Percentiles rank a stretch among this genome's conserved stretches.
phyloP scores from a whole-genome alignment of 2,797 vertebrate species.

The Gymnocypris eckloni region DNA sequence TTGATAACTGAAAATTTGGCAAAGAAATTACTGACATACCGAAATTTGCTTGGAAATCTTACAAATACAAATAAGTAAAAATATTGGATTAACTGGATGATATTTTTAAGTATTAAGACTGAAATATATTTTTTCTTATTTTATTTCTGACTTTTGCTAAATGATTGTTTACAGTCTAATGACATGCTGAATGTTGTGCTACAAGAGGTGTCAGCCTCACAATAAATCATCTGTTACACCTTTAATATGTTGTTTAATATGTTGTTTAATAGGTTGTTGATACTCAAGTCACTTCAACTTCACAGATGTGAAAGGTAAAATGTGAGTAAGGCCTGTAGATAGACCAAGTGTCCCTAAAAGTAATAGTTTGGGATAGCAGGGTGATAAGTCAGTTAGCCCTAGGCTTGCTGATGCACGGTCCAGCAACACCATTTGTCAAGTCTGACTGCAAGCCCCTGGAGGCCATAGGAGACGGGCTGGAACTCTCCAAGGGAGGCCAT shows the following conservation, averaged over 20 bases:
- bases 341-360: slow-evolving; percentile 68
- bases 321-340: slow-evolving; percentile 61
- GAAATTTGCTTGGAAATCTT: background rate
- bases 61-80: background rate
- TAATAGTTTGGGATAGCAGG: slow-evolving; percentile 71
- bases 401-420: slow-evolving; percentile 73
- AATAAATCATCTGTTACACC: background rate
- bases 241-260: slow-evolving; percentile 14
- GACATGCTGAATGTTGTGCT: background rate
- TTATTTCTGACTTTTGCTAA: background rate
- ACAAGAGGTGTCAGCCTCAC: background rate
- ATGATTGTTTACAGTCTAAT: background rate
- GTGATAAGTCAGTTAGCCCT: slow-evolving; percentile 73
- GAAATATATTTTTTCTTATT: background rate
- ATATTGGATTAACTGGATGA: background rate
- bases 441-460: slow-evolving; percentile 72
- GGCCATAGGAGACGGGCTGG: slow-evolving; percentile 66
- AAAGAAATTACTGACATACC: background rate
- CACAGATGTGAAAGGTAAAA: slow-evolving; percentile 49
- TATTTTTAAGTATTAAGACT: background rate
- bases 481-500: slow-evolving; percentile 59
- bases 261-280: slow-evolving; percentile 25
- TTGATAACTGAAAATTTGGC: background rate
- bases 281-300: slow-evolving; percentile 26
- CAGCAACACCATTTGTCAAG: slow-evolving; percentile 74